phyloP scores from a whole-genome alignment of 2,888 invertebrate genomes.

The Hypselothyrea guttata region DNA sequence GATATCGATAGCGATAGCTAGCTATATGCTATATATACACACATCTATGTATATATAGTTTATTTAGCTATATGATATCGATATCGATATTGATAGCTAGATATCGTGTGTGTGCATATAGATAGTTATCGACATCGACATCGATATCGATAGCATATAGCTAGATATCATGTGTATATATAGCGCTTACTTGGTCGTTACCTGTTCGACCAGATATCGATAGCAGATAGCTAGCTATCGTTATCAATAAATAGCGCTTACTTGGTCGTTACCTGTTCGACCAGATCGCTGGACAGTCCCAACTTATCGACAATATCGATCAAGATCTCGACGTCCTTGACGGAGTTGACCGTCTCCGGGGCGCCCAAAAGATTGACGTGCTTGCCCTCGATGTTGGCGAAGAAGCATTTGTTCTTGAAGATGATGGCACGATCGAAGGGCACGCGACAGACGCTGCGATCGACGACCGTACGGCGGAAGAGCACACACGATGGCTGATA shows the following conservation, averaged over 20 bases:
- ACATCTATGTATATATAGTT: constrained; percentile 27
- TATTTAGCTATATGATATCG: too few relatives aligned
- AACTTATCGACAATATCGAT: constrained; percentile 82
- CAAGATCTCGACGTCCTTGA: constrained; percentile 80
- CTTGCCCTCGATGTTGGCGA: constrained; percentile 82
- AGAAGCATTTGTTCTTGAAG: constrained; percentile 81
- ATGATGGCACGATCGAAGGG: constrained; percentile 82
- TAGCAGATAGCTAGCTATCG: neutral
- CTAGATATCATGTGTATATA: too few relatives aligned
- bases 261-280: constrained; percentile 62
- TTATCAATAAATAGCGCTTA: constrained; percentile 12
- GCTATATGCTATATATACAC: constrained; percentile 2
- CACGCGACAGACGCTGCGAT: constrained; percentile 70
- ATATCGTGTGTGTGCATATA: too few relatives aligned
- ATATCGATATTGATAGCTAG: too few relatives aligned
- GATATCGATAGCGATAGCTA: too few relatives aligned
- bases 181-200: constrained; percentile 43
- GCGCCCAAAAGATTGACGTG: constrained; percentile 82
- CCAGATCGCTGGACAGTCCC: constrained; percentile 77
- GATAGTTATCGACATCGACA: too few relatives aligned
- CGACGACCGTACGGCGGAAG: constrained; percentile 78
- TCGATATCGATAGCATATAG: too few relatives aligned
- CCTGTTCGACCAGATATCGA: constrained; percentile 75
- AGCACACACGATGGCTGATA: constrained; percentile 82
- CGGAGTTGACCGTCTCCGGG: constrained; percentile 76